phyloP scores from a whole-genome alignment of 2,888 invertebrate species.

The Pyrgus malvae region DNA sequence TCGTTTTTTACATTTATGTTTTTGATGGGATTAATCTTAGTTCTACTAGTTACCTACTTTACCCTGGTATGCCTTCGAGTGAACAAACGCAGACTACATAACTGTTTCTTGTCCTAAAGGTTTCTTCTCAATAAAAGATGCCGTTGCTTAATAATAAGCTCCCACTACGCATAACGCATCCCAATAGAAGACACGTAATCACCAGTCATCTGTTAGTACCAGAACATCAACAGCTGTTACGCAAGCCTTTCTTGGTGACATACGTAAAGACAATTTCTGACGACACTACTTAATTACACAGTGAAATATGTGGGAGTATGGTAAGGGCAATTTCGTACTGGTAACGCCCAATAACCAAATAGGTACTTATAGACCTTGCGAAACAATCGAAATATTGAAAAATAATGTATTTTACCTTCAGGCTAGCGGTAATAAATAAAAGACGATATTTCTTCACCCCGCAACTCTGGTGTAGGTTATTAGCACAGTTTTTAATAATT shows the following conservation, averaged over 20 bases:
- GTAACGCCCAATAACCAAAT: too few relatives aligned
- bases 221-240: conserved; percentile 14
- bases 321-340: not conserved
- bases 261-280: not conserved
- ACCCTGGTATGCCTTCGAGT: too few relatives aligned
- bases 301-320: not conserved
- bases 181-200: conserved; percentile 11
- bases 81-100: too few relatives aligned
- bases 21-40: too few relatives aligned
- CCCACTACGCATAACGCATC: too few relatives aligned
- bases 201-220: conserved; percentile 13
- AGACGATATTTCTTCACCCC: conserved; percentile 32
- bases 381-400: too few relatives aligned
- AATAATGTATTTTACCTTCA: not conserved
- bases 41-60: too few relatives aligned
- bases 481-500: conserved; percentile 54
- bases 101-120: too few relatives aligned
- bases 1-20: too few relatives aligned
- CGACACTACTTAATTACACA: conserved; percentile 5
- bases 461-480: conserved; percentile 47
- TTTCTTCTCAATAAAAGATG: too few relatives aligned
- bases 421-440: not conserved
- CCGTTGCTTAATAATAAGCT: too few relatives aligned
- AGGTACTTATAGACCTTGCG: too few relatives aligned
- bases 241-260: conserved; percentile 22